Evolutionary conservation across 1,140 invertebrate genomes (phyloP).

Genomic region (Drosophila cardini): DNA sequence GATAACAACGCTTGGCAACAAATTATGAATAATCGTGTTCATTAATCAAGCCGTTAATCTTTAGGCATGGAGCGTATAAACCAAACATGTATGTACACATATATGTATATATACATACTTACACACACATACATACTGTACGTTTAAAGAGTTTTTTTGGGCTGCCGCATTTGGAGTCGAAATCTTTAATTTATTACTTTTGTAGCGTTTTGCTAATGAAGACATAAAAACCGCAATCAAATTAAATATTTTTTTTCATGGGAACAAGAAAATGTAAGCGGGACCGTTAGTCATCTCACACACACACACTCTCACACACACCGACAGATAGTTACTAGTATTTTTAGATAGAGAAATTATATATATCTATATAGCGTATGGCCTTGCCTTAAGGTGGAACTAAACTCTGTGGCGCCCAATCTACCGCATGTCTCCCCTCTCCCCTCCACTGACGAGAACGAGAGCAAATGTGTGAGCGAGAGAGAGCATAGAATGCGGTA

Average conservation of each 20-base stretch:
- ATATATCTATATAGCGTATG: constrained; percentile 11
- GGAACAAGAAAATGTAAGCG: constrained; percentile 71
- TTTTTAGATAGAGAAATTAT: constrained; percentile 16
- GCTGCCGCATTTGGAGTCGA: constrained; percentile 45
- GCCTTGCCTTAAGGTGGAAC: constrained; percentile 71
- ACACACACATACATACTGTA: neutral
- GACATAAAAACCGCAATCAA: constrained; percentile 83
- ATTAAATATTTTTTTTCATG: constrained; percentile 82
- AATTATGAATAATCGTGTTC: constrained; percentile 78
- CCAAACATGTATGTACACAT: neutral
- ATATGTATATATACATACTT: neutral
- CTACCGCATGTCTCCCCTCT: neutral
- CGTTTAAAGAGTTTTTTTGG: constrained; percentile 9
- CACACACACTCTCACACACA: neutral
- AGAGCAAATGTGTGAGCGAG: constrained; percentile 3
- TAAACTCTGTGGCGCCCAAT: constrained; percentile 65
- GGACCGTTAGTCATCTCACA: constrained; percentile 65
- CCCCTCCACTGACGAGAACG: neutral
- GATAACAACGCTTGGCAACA: constrained; percentile 48
- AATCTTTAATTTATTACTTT: constrained; percentile 79
- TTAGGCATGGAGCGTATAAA: constrained; percentile 46
- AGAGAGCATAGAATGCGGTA: neutral
- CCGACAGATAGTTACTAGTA: neutral
- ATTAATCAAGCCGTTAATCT: constrained; percentile 80
- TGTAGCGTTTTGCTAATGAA: constrained; percentile 80